These are phyloP conservation scores for Haliclona indistincta DNA, from an alignment of 37 sponge, comb jelly and placozoan species.

Conservation along the genomic window DNA sequence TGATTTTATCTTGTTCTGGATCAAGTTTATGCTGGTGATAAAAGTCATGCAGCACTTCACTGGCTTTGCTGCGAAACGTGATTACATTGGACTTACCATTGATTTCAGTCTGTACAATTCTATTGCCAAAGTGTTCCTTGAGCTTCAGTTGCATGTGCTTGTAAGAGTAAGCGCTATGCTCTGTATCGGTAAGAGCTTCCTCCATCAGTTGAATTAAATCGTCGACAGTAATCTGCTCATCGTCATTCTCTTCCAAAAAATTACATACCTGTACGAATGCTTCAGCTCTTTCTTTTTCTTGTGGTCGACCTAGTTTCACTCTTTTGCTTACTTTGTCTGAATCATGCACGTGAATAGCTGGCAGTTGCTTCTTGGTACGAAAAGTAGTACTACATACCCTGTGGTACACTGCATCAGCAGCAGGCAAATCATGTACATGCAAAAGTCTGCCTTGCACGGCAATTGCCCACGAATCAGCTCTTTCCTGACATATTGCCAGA, in stretches of 20 bases:
- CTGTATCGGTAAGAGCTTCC: constrained; percentile 11
- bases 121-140: constrained; percentile 34
- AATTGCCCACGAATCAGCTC: constrained; percentile 46
- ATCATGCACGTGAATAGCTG: constrained; percentile 23
- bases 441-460: constrained; percentile 36
- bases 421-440: constrained; percentile 57
- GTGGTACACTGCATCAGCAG: constrained; percentile 46
- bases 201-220: constrained; percentile 30
- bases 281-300: constrained; percentile 35
- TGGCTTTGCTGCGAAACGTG: constrained; percentile 31
- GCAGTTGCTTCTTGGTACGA: constrained; percentile 39
- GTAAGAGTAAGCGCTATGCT: constrained; percentile 17
- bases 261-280: constrained; percentile 52
- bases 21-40: constrained; percentile 14
- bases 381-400: constrained; percentile 38
- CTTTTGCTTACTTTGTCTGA: constrained; percentile 31
- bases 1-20: constrained; percentile 15
- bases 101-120: constrained; percentile 42
- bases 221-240: constrained; percentile 32
- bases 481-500: constrained; percentile 33
- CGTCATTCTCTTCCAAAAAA: constrained; percentile 46
- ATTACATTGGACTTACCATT: constrained; percentile 49
- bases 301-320: constrained; percentile 39
- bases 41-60: constrained; percentile 38
- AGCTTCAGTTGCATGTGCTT: constrained; percentile 27